These are phyloP conservation scores for Oegoconia quadripuncta DNA, from an alignment of 2,888 invertebrate species.

Conservation along the genomic window DNA sequence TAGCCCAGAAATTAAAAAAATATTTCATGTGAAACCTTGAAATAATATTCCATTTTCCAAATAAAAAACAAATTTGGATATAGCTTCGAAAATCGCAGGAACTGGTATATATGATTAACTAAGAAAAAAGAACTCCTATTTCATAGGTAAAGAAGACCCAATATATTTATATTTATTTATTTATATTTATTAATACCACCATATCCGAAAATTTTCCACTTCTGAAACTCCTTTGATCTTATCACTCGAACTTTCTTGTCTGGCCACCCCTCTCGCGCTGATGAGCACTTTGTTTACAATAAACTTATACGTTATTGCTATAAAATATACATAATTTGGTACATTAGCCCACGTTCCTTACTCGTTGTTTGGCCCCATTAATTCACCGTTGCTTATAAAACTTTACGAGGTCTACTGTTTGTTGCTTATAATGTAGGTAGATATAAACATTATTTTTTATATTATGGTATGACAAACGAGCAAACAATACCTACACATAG, in stretches of 20 bases:
- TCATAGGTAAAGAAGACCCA: no score
- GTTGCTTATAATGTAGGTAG: not conserved
- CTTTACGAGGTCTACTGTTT: conserved; percentile 5
- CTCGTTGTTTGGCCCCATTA: not conserved
- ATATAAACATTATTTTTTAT: no score
- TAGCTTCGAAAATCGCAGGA: no score
- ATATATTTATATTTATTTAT: not conserved
- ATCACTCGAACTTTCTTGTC: conserved; percentile 34
- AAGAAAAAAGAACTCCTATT: no score
- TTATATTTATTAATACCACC: conserved; percentile 5
- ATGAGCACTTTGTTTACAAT: conserved; percentile 41
- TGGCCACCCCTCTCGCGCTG: conserved; percentile 35
- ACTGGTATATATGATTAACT: no score
- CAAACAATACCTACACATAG: no score
- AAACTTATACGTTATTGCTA: conserved; percentile 45
- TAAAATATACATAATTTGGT: conserved; percentile 32
- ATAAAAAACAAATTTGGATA: no score
- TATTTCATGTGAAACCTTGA: no score
- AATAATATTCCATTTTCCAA: no score
- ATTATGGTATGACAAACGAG: no score
- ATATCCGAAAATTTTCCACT: conserved; percentile 14
- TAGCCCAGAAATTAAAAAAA: no score
- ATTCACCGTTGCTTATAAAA: not conserved
- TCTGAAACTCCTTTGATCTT: conserved; percentile 23
- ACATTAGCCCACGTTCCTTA: conserved; percentile 11